A percentile compares a stretch with the other conserved stretches of the same genome.
Evolutionary conservation across 2,888 invertebrate genomes (phyloP).

Genomic region (Lissonota sp.): DNA sequence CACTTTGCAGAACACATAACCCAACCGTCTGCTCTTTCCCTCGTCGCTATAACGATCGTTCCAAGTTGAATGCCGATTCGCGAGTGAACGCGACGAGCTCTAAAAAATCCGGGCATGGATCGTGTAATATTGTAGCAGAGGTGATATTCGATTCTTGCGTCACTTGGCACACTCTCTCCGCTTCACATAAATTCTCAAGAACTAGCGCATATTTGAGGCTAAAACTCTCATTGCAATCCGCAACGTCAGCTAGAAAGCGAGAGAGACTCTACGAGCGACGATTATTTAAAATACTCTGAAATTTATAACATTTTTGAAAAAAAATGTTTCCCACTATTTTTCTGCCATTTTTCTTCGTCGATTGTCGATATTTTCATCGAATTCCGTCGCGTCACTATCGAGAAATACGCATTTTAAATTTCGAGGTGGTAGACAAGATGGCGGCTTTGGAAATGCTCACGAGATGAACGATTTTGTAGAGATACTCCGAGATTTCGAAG

Average conservation of each 20-base stretch:
- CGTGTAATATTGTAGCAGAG: background rate
- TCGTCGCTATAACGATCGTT: conserved; percentile 28
- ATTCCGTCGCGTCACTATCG: background rate
- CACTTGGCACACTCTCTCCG: conserved; percentile 63
- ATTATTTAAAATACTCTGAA: background rate
- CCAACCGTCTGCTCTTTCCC: conserved; percentile 12
- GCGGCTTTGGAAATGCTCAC: background rate
- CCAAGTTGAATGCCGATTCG: conserved; percentile 11
- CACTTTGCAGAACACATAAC: background rate
- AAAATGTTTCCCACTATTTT: background rate
- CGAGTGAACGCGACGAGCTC: conserved; percentile 21
- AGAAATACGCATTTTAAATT: conserved; percentile 5
- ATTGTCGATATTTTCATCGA: conserved; percentile 7
- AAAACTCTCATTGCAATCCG: background rate
- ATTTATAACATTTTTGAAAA: background rate
- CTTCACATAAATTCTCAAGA: conserved; percentile 6
- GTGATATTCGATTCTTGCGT: conserved; percentile 49
- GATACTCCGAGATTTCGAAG: no score
- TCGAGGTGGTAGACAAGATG: conserved; percentile 9
- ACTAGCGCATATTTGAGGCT: background rate
- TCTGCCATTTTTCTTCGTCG: conserved; percentile 1
- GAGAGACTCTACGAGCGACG: background rate
- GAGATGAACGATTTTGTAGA: no score
- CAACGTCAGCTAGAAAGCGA: no score
- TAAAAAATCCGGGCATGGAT: conserved; percentile 17